Base-by-base conservation (phyloP, 2,888 invertebrate genomes). In the Cyrtodaria siliqua region DNA sequence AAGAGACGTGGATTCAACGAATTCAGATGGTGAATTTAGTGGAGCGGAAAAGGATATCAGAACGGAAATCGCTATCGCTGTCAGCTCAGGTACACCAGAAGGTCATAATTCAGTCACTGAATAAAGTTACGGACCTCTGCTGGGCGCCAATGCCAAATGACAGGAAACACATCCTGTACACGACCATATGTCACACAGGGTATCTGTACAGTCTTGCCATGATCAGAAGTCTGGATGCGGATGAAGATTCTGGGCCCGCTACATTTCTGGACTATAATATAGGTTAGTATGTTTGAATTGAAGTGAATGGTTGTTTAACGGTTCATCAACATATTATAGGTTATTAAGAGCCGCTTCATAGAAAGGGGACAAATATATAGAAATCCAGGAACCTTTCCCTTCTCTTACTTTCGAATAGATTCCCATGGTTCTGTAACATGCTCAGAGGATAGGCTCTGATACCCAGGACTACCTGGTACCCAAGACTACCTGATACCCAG, bases 111-210 rank as follows among this genome's bases (percentile, higher is more conserved):
- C 83, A 82, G 68, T 75, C 79, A 0, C 67, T 81, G 20, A 84
- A 84, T 52, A 90, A 90, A 64, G 84, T 90, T 29, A 88, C 89
- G 20, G 83, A 86, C 42, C 47, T 91, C 59, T 88, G 87, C 70
- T 90, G 89, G 88, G 87, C 88, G 20, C 84, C 86, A 14, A 26
- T 83, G 14, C 26, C 56, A 2, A 57, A 57, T 69, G 53, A 42
- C 29, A 73, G 79, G 23, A 74, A 78, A 23, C 79, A 81, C 62
- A 67, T 90, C 4, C 61, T 91, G 55, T 90, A 88, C 67, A 90
- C 90, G 16, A 87, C 89, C 2, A 86, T 88, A 52, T 89, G 86
- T 61, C 85, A 86, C 50, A 84, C 87, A 18, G 88, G 89, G 2
- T 79, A 85, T 52, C 64, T 64, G 6, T 70, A 83, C 55, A 90